Evolutionary conservation across 2,797 vertebrate species (phyloP), one percentile per base, ranked within the genome.

Genomic region (Sylvia borin): DNA sequence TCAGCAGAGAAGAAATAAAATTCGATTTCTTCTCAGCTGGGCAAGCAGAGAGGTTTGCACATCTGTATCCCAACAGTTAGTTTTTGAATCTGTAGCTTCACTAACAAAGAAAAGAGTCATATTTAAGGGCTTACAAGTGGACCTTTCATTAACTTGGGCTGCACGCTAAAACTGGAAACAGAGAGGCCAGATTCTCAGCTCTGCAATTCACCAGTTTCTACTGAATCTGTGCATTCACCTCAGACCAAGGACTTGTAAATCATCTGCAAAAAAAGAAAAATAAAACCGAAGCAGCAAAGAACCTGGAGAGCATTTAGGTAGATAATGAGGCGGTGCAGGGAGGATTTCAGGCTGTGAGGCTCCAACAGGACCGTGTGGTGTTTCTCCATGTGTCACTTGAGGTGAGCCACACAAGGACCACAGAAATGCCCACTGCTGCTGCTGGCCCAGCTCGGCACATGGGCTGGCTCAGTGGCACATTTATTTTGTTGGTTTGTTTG

Each of bases 401-500:
- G 92, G 90, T 50, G 58, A 96, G 58, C 85, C 67, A 42, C 66
- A 51, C 17, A 2, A 4, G 62, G 11, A 42, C 70, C 84, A 79
- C 92, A 93, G 84, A 85, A 75, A 66, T 34, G 48, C 47, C 45
- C 4, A 0, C 13, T 27, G 61, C 45, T 71, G 42, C 93, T 58
- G 85, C 76, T 55, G 66, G 85, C 80, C 87, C 51, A 26, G 76
- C 61, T 38, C 8, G 65, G 27, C 79, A 57, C 29, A 70, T 2
- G 80, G 61, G 25, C 65, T 16, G 65, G 31, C 85, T 86, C 88
- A 75, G 87, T 4, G 43, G 57, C 93, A 83, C 36, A 2, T 72
- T 90, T 71, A 40, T 77, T 91, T 84, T 90, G 66, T 53, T 92
- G 88, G 78, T 68, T 88, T 95, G 87, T 92, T 95, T 95, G 95